Evolutionary conservation across 92 coral and sea anemone genomes (phyloP), one percentile per base, ranked within the genome.

Genomic region (Scolanthus callimorphus): DNA sequence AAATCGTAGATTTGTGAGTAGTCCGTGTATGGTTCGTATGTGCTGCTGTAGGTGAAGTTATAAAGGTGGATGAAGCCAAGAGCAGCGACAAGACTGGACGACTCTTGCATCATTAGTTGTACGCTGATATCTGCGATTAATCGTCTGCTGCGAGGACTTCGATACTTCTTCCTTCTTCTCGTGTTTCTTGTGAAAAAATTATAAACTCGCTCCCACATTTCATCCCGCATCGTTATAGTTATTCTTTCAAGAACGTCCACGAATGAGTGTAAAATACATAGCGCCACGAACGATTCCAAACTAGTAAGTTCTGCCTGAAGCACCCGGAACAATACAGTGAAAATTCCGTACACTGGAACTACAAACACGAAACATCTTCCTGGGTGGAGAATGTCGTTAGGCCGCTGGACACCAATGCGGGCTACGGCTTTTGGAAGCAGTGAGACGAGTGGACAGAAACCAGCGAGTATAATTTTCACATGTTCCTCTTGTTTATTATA

Each of bases 261-360:
- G n/a, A 75, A 25, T 20, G 77, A 82, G 26, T 74, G 66, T 9
- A 70, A 66, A 11, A 74, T 11, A 4, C 83, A 64, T 29, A 81
- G 64, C 4, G 63, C 83, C 23, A 68, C 39, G 41, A 67, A 81
- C 2, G 62, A 24, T 24, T 25, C 75, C 15, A 74, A 59, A 20
- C 69, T 75, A 2, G 65, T 61, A 23, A 81, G 58, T 17, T 81
- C 69, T 13, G 88, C 88, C 47, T 81, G 88, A 82, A 81, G 59
- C 46, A 69, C 64, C 2, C 88, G 88, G 43, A 75, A 81, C 4
- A 81, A 65, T 23, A 59, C 49, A 1, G 81, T 66, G 19, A 67
- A 37, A 15, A 62, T 39, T 1, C 78, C 81, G 53, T 64, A 77
- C 23, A 69, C 27, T 23, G 58, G 62, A 17, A 63, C 74, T 23